These are phyloP conservation scores for Chanos chanos DNA, from an alignment of 2,797 vertebrate species.

Conservation along the genomic window DNA sequence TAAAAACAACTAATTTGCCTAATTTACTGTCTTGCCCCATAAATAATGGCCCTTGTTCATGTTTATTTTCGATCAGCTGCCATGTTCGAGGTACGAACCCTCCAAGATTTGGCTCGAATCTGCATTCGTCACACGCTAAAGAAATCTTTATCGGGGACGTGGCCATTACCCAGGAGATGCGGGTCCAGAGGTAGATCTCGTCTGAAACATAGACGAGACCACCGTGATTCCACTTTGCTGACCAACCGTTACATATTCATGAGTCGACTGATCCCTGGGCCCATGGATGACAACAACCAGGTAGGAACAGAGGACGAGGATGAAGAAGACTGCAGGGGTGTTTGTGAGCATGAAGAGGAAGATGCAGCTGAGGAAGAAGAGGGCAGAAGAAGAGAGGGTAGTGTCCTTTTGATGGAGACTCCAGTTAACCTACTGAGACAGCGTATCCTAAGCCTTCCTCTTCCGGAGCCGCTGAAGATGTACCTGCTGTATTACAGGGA, in stretches of 20 bases:
- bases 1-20: too few relatives aligned
- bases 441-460: conserved; percentile 77
- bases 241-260: conserved; percentile 83
- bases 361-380: conserved; percentile 62
- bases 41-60: background rate
- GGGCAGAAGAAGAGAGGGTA: conserved; percentile 38
- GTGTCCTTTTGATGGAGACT: conserved; percentile 69
- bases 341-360: conserved; percentile 39
- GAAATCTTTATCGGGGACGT: conserved; percentile 45
- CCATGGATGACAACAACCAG: conserved; percentile 74
- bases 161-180: conserved; percentile 47
- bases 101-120: conserved; percentile 84
- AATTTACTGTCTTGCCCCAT: background rate
- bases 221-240: conserved; percentile 76
- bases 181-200: conserved; percentile 51
- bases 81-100: conserved; percentile 75
- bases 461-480: conserved; percentile 83
- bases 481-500: conserved; percentile 87
- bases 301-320: conserved; percentile 48
- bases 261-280: conserved; percentile 73
- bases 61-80: conserved; percentile 53
- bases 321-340: conserved; percentile 54
- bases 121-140: conserved; percentile 79
- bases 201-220: conserved; percentile 69
- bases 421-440: conserved; percentile 78